These are phyloP conservation scores for Piaya cayana DNA, from an alignment of 2,113 vertebrate genomes.

Conservation along the genomic window DNA sequence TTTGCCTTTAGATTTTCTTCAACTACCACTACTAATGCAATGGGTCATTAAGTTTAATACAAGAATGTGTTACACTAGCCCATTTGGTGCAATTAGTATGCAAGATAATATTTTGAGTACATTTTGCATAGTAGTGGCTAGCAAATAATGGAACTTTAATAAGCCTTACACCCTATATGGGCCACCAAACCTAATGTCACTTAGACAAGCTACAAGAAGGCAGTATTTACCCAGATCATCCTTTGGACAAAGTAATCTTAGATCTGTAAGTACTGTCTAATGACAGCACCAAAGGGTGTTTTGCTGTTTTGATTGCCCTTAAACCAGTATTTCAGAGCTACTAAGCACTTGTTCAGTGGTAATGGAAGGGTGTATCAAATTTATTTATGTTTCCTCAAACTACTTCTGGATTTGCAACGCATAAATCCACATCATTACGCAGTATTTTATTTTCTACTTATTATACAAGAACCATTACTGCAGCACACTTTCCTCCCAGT, in stretches of 20 bases:
- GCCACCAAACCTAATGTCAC: background rate
- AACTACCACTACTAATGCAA: conserved; percentile 27
- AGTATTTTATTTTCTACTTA: background rate
- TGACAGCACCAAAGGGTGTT: background rate
- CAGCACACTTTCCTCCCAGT: background rate
- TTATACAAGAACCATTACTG: background rate
- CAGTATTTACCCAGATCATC: background rate
- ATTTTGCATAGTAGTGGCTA: background rate
- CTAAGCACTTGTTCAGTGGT: background rate
- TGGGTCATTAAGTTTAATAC: conserved; percentile 51
- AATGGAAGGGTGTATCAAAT: background rate
- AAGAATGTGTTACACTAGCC: background rate
- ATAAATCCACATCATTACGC: background rate
- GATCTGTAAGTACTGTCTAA: background rate
- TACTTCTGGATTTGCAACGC: background rate
- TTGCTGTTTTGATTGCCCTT: background rate
- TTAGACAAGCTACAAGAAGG: background rate
- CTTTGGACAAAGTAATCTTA: background rate
- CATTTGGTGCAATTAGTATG: conserved; percentile 45
- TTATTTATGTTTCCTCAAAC: background rate
- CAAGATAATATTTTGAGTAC: conserved; percentile 6
- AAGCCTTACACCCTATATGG: background rate
- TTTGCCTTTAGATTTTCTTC: conserved; percentile 33
- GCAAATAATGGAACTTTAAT: background rate
- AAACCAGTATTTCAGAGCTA: background rate